phyloP scores from a whole-genome alignment of 2,888 invertebrate species.

The Harpalus rubripes region DNA sequence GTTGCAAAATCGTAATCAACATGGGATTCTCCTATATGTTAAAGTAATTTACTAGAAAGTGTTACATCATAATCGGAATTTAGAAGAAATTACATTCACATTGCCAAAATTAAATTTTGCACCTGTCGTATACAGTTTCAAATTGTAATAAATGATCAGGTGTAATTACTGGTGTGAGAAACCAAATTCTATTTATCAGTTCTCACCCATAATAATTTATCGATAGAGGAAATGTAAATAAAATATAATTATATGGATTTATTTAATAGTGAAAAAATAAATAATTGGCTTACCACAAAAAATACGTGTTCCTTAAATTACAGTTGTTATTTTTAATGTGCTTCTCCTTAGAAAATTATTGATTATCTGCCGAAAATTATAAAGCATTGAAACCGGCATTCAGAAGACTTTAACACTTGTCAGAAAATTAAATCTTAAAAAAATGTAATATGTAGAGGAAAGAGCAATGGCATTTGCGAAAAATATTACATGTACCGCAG shows the following conservation, averaged over 20 bases:
- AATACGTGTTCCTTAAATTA: slow-evolving; percentile 33
- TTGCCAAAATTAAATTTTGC: slow-evolving; percentile 28
- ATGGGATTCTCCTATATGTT: neutral
- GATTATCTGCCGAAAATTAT: slow-evolving; percentile 48
- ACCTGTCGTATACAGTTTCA: slow-evolving; percentile 43
- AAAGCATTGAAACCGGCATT: slow-evolving; percentile 14
- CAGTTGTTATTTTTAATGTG: slow-evolving; percentile 57
- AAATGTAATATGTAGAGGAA: neutral
- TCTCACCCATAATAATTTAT: slow-evolving; percentile 32
- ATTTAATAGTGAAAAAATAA: slow-evolving; percentile 37
- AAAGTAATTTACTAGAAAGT: neutral
- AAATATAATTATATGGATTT: slow-evolving; percentile 49
- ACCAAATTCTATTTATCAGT: slow-evolving; percentile 44
- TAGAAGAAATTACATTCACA: neutral
- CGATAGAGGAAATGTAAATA: slow-evolving; percentile 49
- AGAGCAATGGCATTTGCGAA: slow-evolving; percentile 34
- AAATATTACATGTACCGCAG: neutral
- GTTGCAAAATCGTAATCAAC: too few relatives aligned
- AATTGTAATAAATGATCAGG: slow-evolving; percentile 33
- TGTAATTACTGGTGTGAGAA: slow-evolving; percentile 42
- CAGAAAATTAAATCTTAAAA: slow-evolving; percentile 31
- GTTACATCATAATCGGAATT: slow-evolving; percentile 31
- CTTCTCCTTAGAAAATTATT: slow-evolving; percentile 36
- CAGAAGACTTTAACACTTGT: slow-evolving; percentile 16
- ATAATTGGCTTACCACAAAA: slow-evolving; percentile 35